Percentiles rank a stretch among this genome's conserved stretches.
Evolutionary conservation across 2,797 vertebrate species (phyloP).

Genomic region (Eleutherodactylus coqui): DNA sequence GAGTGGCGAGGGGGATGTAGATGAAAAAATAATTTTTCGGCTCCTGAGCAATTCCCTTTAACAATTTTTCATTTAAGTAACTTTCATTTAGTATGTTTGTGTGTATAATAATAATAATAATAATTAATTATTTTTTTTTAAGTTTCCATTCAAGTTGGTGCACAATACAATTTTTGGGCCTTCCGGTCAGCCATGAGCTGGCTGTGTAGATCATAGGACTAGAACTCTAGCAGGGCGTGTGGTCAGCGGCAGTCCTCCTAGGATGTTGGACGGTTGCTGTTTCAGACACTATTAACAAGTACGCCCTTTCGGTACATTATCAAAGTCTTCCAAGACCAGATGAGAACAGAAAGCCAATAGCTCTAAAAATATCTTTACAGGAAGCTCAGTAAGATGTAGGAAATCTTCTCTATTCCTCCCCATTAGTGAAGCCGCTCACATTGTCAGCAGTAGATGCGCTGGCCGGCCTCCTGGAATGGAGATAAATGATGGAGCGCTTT

Average conservation of each 20-base stretch:
- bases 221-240: too few relatives aligned
- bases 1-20: too few relatives aligned
- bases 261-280: background rate
- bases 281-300: background rate
- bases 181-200: too few relatives aligned
- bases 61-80: too few relatives aligned
- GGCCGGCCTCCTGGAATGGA: background rate
- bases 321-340: background rate
- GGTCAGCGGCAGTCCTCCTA: background rate
- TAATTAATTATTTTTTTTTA: too few relatives aligned
- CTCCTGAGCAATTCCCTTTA: too few relatives aligned
- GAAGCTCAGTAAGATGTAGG: constrained; percentile 3
- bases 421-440: background rate
- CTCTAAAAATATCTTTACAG: constrained; percentile 48
- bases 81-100: too few relatives aligned
- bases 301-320: background rate
- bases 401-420: constrained; percentile 12
- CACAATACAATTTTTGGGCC: too few relatives aligned
- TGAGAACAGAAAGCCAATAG: constrained; percentile 24
- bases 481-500: background rate
- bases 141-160: too few relatives aligned
- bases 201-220: too few relatives aligned
- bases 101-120: too few relatives aligned
- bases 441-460: background rate
- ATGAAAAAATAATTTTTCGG: too few relatives aligned